Evolutionary conservation across 2,888 invertebrate species (phyloP).

Genomic region (Siphonodentalium dalli): DNA sequence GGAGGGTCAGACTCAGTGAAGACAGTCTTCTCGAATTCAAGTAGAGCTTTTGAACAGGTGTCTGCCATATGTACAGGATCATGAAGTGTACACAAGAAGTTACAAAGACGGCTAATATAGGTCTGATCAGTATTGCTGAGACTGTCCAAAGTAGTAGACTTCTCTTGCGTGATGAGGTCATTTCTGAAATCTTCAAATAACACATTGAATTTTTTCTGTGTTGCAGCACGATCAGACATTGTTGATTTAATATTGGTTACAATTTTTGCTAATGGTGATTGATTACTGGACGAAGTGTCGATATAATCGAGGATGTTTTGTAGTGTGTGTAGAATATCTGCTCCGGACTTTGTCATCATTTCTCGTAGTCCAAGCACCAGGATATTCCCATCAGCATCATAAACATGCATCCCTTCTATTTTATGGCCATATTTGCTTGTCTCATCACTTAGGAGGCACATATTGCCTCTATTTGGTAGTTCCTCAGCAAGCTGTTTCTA

Average conservation of each 20-base stretch:
- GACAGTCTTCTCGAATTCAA: too few relatives aligned
- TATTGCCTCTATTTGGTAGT: constrained; percentile 1
- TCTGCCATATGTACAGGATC: constrained; percentile 4
- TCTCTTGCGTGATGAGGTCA: background rate
- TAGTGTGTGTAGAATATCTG: constrained; percentile 6
- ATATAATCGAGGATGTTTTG: constrained; percentile 16
- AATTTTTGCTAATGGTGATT: too few relatives aligned
- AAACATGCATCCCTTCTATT: constrained; percentile 18
- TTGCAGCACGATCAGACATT: constrained; percentile 10
- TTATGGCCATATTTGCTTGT: constrained; percentile 23
- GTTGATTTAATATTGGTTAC: constrained; percentile 1
- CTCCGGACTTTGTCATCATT: constrained; percentile 7
- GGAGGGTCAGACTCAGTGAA: too few relatives aligned
- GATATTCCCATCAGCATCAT: constrained; percentile 10
- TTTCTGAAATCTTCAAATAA: constrained; percentile 1
- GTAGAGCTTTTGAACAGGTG: too few relatives aligned
- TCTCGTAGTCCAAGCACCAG: constrained; percentile 20
- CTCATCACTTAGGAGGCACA: constrained; percentile 21
- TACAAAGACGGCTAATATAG: background rate
- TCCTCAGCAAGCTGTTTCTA: constrained; percentile 19
- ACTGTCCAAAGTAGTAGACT: background rate
- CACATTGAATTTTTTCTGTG: constrained; percentile 3
- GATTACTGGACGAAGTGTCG: too few relatives aligned
- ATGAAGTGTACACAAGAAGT: constrained; percentile 9
- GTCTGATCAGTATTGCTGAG: background rate